phyloP scores from a whole-genome alignment of 92 coral and sea anemone genomes.

The Parazoanthus darwini region DNA sequence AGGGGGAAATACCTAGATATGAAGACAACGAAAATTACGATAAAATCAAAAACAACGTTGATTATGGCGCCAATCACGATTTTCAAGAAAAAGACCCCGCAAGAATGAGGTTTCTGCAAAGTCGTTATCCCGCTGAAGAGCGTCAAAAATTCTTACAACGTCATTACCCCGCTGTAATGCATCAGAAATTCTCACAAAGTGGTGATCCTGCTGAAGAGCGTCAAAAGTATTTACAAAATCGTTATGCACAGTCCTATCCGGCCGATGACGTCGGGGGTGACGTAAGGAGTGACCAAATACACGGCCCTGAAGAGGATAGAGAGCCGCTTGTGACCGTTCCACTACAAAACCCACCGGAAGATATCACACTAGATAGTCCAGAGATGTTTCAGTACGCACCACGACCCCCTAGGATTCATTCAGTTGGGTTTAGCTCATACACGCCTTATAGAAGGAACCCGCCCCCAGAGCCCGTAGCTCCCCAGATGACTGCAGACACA shows the following conservation, averaged over 20 bases:
- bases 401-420: not conserved
- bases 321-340: not conserved
- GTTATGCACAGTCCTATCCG: conserved; percentile 3
- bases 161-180: not conserved
- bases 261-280: conserved; percentile 27
- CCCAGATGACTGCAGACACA: conserved; percentile 33
- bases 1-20: not conserved
- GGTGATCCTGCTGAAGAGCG: not conserved
- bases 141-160: not conserved
- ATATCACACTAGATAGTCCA: not conserved
- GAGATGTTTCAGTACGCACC: not conserved
- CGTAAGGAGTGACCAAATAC: not conserved
- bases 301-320: not conserved
- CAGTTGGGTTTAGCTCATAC: not conserved
- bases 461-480: not conserved
- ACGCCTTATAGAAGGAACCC: not conserved
- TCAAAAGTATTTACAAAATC: conserved; percentile 7
- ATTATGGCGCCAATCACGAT: not conserved
- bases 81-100: conserved; percentile 16
- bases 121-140: not conserved
- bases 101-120: conserved; percentile 12
- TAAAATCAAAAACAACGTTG: not conserved
- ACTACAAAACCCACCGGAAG: not conserved
- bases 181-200: not conserved
- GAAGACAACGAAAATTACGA: conserved; percentile 44